A percentile compares a stretch with the other conserved stretches of the same genome.
phyloP scores from a whole-genome alignment of 2,888 invertebrate genomes.

The Copidosoma aretas region DNA sequence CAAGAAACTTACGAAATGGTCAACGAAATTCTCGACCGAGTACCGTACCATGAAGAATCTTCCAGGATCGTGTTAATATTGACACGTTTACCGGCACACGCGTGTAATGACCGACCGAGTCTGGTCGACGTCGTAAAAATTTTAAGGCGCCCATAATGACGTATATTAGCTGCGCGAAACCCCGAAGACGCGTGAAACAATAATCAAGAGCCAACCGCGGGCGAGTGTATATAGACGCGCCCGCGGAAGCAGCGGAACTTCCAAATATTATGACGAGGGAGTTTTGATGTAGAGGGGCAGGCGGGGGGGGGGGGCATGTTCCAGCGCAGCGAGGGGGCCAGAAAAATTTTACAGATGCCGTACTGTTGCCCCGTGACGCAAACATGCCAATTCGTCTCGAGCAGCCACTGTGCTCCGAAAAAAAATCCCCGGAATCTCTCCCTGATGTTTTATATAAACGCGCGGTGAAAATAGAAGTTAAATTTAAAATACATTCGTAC shows the following conservation, averaged over 20 bases:
- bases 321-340: neutral
- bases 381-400: constrained; percentile 17
- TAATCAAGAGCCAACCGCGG: constrained; percentile 34
- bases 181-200: constrained; percentile 30
- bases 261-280: constrained; percentile 49
- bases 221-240: neutral
- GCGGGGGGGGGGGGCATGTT: constrained; percentile 1
- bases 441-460: too few relatives aligned
- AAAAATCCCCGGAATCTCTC: too few relatives aligned
- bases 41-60: too few relatives aligned
- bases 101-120: neutral
- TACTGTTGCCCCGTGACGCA: constrained; percentile 27
- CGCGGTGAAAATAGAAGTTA: neutral
- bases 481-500: too few relatives aligned
- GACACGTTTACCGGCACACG: too few relatives aligned
- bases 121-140: constrained; percentile 23
- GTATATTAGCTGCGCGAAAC: constrained; percentile 21
- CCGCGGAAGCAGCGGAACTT: constrained; percentile 30
- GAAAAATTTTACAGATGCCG: constrained; percentile 36
- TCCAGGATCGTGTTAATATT: too few relatives aligned
- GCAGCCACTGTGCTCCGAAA: too few relatives aligned
- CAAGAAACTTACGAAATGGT: too few relatives aligned
- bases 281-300: constrained; percentile 29
- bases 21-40: too few relatives aligned
- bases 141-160: constrained; percentile 14